phyloP scores from a whole-genome alignment of 1,140 invertebrate genomes.

The Cecropterus lyciades region DNA sequence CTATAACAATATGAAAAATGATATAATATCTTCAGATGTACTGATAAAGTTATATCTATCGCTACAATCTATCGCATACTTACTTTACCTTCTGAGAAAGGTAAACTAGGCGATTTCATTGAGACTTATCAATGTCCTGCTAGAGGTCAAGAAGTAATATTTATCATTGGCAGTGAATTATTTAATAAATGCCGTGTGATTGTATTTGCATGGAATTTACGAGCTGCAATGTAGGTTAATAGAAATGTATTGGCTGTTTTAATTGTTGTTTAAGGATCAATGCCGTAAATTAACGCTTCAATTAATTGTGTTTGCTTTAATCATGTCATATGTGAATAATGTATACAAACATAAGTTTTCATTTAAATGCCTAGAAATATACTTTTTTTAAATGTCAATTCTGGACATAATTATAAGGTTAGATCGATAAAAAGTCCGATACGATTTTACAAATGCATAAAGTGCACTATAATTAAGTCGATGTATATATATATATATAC shows the following conservation, averaged over 20 bases:
- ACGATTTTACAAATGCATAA: no score
- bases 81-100: conserved; percentile 5
- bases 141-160: conserved; percentile 4
- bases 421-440: no score
- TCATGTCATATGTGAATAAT: no score
- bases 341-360: no score
- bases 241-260: conserved; percentile 5
- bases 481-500: no score
- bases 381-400: no score
- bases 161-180: conserved; percentile 3
- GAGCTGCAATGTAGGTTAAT: conserved; percentile 3
- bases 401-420: no score
- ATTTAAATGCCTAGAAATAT: no score
- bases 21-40: no score
- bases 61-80: neutral
- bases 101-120: conserved; percentile 15
- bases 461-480: no score
- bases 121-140: conserved; percentile 8
- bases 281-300: neutral
- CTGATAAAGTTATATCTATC: neutral
- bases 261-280: neutral
- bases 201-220: conserved; percentile 4
- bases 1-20: no score
- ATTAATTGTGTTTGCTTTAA: no score
- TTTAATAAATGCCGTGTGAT: neutral